Conservation (phyloP, 2,113 vertebrate genomes). For the Notiomystis cincta region DNA sequence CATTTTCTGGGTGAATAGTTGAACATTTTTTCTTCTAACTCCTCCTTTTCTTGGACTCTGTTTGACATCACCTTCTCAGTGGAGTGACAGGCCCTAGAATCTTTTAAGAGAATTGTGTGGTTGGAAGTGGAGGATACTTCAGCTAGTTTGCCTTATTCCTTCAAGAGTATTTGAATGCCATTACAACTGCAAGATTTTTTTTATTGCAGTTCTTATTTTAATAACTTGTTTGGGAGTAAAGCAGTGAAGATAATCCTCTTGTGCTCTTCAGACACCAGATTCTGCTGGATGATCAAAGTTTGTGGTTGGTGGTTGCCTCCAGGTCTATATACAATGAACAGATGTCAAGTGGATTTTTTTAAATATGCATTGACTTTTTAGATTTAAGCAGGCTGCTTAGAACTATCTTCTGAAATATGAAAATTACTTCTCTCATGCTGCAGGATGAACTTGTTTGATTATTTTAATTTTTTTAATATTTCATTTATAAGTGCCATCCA, state of each 20-base stretch:
- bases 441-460: background rate
- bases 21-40: background rate
- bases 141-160: background rate
- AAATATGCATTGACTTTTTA: background rate
- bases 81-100: background rate
- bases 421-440: background rate
- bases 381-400: background rate
- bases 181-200: background rate
- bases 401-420: background rate
- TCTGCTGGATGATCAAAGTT: conserved; percentile 40
- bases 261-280: background rate
- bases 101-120: background rate
- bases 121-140: background rate
- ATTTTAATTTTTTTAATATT: background rate
- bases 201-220: background rate
- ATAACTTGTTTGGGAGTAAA: background rate
- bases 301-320: conserved; percentile 13
- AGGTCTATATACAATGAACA: conserved; percentile 15
- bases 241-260: background rate
- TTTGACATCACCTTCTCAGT: background rate
- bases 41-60: background rate
- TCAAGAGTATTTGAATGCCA: background rate
- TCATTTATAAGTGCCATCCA: background rate
- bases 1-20: background rate
- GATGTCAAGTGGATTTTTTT: conserved; percentile 5